Evolutionary conservation across 2,888 invertebrate genomes (phyloP), one percentile per base, ranked within the genome.

Genomic region (Crocallis elinguaria): DNA sequence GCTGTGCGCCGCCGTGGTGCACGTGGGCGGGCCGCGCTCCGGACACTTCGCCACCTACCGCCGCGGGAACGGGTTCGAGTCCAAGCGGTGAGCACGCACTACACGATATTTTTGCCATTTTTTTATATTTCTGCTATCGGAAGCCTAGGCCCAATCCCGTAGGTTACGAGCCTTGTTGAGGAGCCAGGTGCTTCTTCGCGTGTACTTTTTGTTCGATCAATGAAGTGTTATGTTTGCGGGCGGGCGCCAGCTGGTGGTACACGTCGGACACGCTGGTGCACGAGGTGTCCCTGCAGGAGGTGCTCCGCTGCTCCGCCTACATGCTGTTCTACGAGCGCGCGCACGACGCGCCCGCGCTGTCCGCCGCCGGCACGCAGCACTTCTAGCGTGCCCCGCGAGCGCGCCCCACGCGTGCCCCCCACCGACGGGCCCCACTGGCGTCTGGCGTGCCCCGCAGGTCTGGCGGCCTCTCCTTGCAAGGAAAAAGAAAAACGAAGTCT

Each of bases 41-140:
- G 99, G 99, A 0, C 99, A 99, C 92, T 99, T 98, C 92, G 95
- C 98, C 56, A 98, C 98, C 36, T 98, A 98, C 84, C 92, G 98
- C 55, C 93, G 97, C 11, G 96, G 96, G 60, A 93, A 93, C 81
- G 92, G 92, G 27, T 85, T 89, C 64, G 92, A 92, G 65, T 87
- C 91, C 59, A 92, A 92, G 75, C 78, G 93, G 78, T 92, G 3
- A 11, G 8, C 29, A 9, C 11, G 8, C 23, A 23, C 23, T 19
- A 19, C 23, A 23, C 8, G 4, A 1, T 23, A 23, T 7, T 23
- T 23, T 1, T 23, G 8, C 4, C 3, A 6, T 19, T 19, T 19
- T n/a, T n/a, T n/a, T n/a, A n/a, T n/a, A n/a, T n/a, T n/a, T n/a
- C n/a, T n/a, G n/a, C n/a, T n/a, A n/a, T n/a, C n/a, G n/a, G n/a